Base-by-base conservation (phyloP, 2,888 invertebrate genomes). In the Epinotia demarniana region DNA sequence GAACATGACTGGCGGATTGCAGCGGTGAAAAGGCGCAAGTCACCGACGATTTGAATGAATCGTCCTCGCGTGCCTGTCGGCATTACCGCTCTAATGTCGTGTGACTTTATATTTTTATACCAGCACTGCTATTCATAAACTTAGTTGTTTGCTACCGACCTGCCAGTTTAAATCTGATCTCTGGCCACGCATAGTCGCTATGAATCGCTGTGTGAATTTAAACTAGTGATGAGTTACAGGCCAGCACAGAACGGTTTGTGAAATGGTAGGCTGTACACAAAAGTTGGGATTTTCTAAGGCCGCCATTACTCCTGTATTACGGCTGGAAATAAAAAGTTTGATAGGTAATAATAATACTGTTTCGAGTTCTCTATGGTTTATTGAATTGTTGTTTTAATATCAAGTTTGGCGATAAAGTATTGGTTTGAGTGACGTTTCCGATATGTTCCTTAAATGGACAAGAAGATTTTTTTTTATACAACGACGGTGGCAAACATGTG, bases 31-130 rank as follows among this genome's bases (percentile, higher is more conserved):
- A 72, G 72, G 66, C 61, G 57, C 85, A 83, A 91, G 92, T 91
- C 92, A 91, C 86, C 85, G 83, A 81, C 80, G 85, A 91, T 91
- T 91, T 92, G 92, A 93, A 92, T 92, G 93, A 87, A 92, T 84
- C 86, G 84, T 74, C 68, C 75, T 81, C 89, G 92, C 92, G 92
- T 93, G 92, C 80, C 78, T 75, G 91, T 90, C 90, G 91, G 81
- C 87, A 92, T 86, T 86, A 86, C 83, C 79, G 83, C 79, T 83
- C 79, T 83, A 84, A 84, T 83, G 82, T 80, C 78, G 78, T 84
- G 75, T 72, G 75, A 75, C 75, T 75, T 72, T 75, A 81, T 83
- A 81, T 83, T 83, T 85, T 85, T 84, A 82, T 80, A 81, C 78
- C 77, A 5, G 53, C 53, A 53, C n/a, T n/a, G 53, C 53, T 53